These are phyloP conservation scores for Periplaneta americana DNA, from an alignment of 1,140 invertebrate genomes.

Conservation along the genomic window DNA sequence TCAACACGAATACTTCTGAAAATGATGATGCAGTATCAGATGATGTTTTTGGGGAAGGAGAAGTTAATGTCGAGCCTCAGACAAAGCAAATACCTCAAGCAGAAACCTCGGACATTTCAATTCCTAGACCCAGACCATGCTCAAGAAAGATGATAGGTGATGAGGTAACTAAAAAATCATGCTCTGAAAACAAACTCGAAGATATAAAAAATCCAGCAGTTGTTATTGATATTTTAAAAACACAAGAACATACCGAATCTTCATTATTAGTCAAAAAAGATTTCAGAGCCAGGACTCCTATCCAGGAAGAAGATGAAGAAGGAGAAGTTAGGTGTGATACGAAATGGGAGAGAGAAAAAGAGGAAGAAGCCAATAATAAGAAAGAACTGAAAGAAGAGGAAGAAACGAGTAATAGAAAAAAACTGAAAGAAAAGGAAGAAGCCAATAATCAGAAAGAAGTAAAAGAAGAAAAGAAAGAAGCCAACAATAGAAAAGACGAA, in stretches of 20 bases:
- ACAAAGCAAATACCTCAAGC: not conserved
- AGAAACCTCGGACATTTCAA: not conserved
- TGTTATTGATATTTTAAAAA: not conserved
- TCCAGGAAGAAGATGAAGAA: conserved; percentile 37
- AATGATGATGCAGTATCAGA: not conserved
- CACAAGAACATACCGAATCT: too few relatives aligned
- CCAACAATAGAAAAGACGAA: too few relatives aligned
- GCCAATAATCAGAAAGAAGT: too few relatives aligned
- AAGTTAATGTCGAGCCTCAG: not conserved
- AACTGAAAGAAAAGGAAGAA: too few relatives aligned
- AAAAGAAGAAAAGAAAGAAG: too few relatives aligned
- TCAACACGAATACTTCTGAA: conserved; percentile 18
- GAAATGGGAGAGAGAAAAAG: too few relatives aligned
- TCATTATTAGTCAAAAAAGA: conserved; percentile 23
- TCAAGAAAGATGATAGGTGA: too few relatives aligned
- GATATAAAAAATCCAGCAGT: not conserved
- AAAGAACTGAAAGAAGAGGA: too few relatives aligned
- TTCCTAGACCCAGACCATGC: conserved; percentile 5
- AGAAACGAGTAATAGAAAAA: too few relatives aligned
- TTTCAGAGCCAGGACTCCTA: conserved; percentile 41
- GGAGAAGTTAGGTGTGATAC: conserved; percentile 1
- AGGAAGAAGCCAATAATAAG: too few relatives aligned
- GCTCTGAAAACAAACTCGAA: not conserved
- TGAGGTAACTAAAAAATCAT: too few relatives aligned
- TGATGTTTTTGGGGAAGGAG: conserved; percentile 9